These are phyloP conservation scores for Oegoconia quadripuncta DNA, from an alignment of 2,888 invertebrate species.

Conservation along the genomic window DNA sequence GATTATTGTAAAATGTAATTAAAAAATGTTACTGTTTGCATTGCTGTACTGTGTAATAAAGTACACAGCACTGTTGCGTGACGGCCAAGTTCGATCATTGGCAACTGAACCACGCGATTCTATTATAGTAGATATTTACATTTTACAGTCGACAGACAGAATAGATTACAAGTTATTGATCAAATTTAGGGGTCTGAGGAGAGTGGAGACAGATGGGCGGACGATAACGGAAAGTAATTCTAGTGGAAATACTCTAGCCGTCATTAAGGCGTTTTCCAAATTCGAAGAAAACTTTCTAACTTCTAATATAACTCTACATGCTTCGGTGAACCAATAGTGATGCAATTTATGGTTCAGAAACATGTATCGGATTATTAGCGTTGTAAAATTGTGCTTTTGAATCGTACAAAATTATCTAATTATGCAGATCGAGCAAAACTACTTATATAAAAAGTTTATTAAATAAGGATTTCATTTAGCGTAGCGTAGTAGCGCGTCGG, in stretches of 20 bases:
- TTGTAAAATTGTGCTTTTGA: no score
- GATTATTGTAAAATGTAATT: no score
- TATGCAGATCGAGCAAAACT: no score
- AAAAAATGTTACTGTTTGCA: no score
- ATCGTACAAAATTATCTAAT: no score
- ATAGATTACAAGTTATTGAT: slow-evolving; percentile 47
- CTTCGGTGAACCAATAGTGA: background rate
- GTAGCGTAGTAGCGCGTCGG: no score
- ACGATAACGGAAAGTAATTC: slow-evolving; percentile 25
- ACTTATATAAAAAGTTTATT: no score
- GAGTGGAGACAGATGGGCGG: slow-evolving; percentile 29
- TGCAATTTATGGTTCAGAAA: slow-evolving; percentile 2
- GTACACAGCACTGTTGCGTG: slow-evolving; percentile 29
- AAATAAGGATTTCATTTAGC: no score
- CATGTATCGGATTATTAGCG: no score
- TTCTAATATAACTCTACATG: slow-evolving; percentile 4
- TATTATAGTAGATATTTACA: slow-evolving; percentile 46
- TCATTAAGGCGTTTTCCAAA: slow-evolving; percentile 15
- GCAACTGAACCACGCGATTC: slow-evolving; percentile 28
- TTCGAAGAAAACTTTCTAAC: slow-evolving; percentile 17
- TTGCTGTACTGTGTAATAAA: slow-evolving; percentile 5
- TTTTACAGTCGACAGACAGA: slow-evolving; percentile 46
- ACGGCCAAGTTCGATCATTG: slow-evolving; percentile 15
- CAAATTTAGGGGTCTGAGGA: slow-evolving; percentile 48
- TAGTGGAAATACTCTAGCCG: slow-evolving; percentile 21